These are phyloP conservation scores for Guaruba guarouba DNA, from an alignment of 2,113 vertebrate species.

Conservation along the genomic window DNA sequence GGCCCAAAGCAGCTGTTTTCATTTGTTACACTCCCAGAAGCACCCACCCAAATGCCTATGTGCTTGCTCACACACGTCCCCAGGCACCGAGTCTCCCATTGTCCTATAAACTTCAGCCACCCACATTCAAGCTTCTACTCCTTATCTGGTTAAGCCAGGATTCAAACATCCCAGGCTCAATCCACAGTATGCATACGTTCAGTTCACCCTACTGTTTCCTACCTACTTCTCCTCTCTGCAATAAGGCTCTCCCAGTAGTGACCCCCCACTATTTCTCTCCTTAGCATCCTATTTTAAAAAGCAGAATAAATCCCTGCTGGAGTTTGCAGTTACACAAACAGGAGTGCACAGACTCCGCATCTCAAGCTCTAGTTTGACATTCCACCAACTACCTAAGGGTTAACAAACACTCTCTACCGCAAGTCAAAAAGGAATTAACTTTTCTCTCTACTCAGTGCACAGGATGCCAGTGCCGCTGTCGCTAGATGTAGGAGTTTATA, in stretches of 20 bases:
- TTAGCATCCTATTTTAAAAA: not conserved
- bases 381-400: conserved; percentile 18
- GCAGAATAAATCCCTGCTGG: not conserved
- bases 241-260: not conserved
- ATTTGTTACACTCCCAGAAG: not conserved
- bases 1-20: not conserved
- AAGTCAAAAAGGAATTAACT: conserved; percentile 66
- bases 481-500: not conserved
- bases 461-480: not conserved
- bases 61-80: not conserved
- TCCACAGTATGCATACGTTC: not conserved
- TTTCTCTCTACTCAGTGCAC: conserved; percentile 11
- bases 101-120: not conserved
- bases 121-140: not conserved
- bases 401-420: conserved; percentile 23
- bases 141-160: not conserved
- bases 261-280: not conserved
- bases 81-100: not conserved
- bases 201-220: not conserved
- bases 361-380: not conserved
- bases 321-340: not conserved
- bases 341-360: fast-evolving
- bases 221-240: not conserved
- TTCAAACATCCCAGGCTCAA: not conserved
- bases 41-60: not conserved